Base-by-base conservation (phyloP, 2,113 vertebrate species). In the Perccottus glenii region DNA sequence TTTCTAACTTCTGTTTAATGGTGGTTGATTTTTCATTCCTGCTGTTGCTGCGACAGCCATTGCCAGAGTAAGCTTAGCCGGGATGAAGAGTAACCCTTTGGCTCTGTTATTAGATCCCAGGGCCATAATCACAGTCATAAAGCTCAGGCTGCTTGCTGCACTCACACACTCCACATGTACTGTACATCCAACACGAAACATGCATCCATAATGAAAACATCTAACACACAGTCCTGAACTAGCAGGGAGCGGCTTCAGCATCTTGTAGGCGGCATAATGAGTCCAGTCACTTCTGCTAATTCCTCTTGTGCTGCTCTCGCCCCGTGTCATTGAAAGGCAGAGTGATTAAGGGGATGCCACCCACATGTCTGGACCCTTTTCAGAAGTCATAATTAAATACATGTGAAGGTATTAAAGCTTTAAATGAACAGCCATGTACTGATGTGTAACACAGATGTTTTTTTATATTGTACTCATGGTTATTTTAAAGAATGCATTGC, bases 101-200 rank as follows among this genome's bases (percentile, higher is more conserved):
- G 53, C 80, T 71, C 43, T 89, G 80, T 77, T 81, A 79, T 86
- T 75, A 77, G 55, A 80, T 78, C 67, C 81, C 73, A 67, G 38
- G 73, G 72, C 53, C 56, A 32, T 67, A 69, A 73, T 78, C 69
- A 58, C 46, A 67, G 63, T 59, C 44, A 64, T 61, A 45, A 36
- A 44, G 49, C 19, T 76, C 52, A 69, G 52, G 15, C 58, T 70
- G 33, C 48, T 64, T 1, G 53, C 33, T 57, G 65, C 46, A 46
- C 50, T 53, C 62, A 52, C 51, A 53, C 55, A 57, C 12, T 45
- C 33, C 14, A 51, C 40, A 51, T 45, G 4, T 35, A 69, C 43
- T 72, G 32, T 38, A 33, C 64, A 58, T 27, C 45, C 14, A 62
- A 19, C 46, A 62, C 53, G 53, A 65, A 47, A 66, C 55, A 63